Evolutionary conservation across 2,888 invertebrate species (phyloP), one percentile per base, ranked within the genome.

Genomic region (Eristalis arbustorum): DNA sequence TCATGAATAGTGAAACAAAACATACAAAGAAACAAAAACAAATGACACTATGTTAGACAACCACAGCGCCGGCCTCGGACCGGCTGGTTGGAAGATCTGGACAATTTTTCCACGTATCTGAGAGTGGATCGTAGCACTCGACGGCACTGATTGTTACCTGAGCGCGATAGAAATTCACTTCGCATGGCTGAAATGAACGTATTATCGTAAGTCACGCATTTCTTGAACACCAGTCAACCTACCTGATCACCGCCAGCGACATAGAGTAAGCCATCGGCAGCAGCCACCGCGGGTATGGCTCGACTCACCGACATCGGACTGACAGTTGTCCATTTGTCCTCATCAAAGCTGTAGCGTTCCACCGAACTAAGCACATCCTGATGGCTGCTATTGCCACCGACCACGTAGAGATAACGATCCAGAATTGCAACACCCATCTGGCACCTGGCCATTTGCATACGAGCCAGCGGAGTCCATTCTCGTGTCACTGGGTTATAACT

Each of bases 401-500:
- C 96, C 73, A 97, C 96, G 92, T 98, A 98, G 68, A 98, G 94
- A 90, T 95, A 95, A 89, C 96, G 96, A 92, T 96, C 96, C 49
- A 98, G 93, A 75, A 97, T 96, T n/a, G 97, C 96, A 69, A 97
- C 96, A 57, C 98, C 98, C 94, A 98, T 96, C 94, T 98, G 98
- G 84, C 96, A 96, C 84, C 98, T 95, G 34, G 96, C 96, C 69
- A 95, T 96, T 56, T 95, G 94, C 97, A 98, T 96, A 34, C 96
- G 94, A 14, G 96, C 95, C 89, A 98, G 93, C 67, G 94, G 93
- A 79, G 94, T 94, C 97, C 98, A 98, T 91, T 96, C 96, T 89
- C 95, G 95, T 3, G 96, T 96, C 31, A 96, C 95, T 0, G 98
- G 98, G 92, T 96, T 96, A 91, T 96, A 97, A 91, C 96, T 96